phyloP scores from a whole-genome alignment of 2,113 vertebrate genomes.

The Chiloscyllium plagiosum region DNA sequence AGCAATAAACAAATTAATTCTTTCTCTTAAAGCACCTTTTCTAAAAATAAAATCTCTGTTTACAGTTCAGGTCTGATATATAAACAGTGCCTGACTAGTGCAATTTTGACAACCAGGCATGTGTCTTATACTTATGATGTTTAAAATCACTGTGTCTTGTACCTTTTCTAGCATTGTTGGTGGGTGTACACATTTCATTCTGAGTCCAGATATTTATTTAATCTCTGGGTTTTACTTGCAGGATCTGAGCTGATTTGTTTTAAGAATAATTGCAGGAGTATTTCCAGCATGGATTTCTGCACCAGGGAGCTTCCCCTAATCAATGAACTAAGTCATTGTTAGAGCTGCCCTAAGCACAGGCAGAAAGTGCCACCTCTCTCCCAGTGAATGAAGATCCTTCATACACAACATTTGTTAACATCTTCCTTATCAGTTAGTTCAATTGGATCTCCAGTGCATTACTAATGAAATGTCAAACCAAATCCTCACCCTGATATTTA shows the following conservation, averaged over 20 bases:
- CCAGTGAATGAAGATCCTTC: neutral
- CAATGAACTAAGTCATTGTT: neutral
- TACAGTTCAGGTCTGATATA: neutral
- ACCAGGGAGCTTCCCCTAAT: neutral
- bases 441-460: neutral
- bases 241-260: neutral
- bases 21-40: neutral
- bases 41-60: neutral
- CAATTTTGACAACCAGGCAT: neutral
- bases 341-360: neutral
- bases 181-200: neutral
- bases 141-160: neutral
- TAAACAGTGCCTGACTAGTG: neutral
- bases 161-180: neutral
- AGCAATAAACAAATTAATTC: neutral
- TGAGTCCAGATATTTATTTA: neutral
- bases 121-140: neutral
- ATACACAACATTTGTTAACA: neutral
- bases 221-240: neutral
- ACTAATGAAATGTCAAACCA: neutral
- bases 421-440: neutral
- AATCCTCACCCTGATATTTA: neutral
- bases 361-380: neutral
- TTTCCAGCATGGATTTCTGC: neutral
- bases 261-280: neutral